A percentile compares a stretch with the other conserved stretches of the same genome.
These are phyloP conservation scores for Urosaurus nigricauda DNA, from an alignment of 2,797 vertebrate species.

Conservation along the genomic window DNA sequence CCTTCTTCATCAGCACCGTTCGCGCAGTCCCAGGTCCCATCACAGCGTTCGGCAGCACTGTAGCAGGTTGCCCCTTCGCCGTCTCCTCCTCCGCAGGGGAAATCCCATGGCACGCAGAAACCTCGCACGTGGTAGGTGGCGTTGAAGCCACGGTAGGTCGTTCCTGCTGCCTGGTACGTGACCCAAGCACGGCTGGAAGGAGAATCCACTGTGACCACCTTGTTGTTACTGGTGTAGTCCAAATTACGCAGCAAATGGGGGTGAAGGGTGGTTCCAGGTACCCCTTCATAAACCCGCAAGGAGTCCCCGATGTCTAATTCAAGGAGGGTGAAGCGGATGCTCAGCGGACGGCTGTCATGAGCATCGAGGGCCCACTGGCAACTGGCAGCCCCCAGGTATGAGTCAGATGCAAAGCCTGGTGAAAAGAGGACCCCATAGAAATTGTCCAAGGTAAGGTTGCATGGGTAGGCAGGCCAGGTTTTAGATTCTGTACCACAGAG, in stretches of 20 bases:
- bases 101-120: conserved; percentile 91
- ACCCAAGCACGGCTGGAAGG: conserved; percentile 85
- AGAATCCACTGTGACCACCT: conserved; percentile 86
- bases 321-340: conserved; percentile 85
- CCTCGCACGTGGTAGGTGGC: conserved; percentile 90
- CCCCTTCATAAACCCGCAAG: conserved; percentile 82
- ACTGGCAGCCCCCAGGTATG: conserved; percentile 44
- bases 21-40: conserved; percentile 90
- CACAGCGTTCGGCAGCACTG: conserved; percentile 85
- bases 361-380: conserved; percentile 90
- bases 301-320: conserved; percentile 81
- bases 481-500: neutral
- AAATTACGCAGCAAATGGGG: conserved; percentile 70
- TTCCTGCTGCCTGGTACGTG: conserved; percentile 77
- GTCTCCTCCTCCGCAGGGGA: conserved; percentile 85
- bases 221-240: conserved; percentile 84
- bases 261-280: conserved; percentile 59
- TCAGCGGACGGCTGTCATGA: conserved; percentile 87
- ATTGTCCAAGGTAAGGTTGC: conserved; percentile 81
- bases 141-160: conserved; percentile 84
- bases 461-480: neutral
- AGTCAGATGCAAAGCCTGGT: conserved; percentile 71
- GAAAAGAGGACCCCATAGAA: conserved; percentile 91
- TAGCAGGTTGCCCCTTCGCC: conserved; percentile 85
- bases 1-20: conserved; percentile 88